Base-by-base conservation (phyloP, 1,140 invertebrate species). In the Bombus pascuorum region DNA sequence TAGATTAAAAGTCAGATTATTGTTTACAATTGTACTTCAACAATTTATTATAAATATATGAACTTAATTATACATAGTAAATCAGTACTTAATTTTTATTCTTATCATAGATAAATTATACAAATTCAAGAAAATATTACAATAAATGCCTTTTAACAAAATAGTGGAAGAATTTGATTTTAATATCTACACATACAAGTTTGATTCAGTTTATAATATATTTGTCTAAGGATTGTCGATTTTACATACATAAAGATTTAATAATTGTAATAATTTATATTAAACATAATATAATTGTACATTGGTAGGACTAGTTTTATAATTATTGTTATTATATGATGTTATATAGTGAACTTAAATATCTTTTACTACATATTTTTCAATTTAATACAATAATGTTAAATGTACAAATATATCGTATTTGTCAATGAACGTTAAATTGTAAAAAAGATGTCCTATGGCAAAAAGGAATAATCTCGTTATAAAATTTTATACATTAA, bases 301-400 rank as follows among this genome's bases (percentile, higher is more conserved):
- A 81, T 75, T 44, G 18, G 18, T 68, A 75, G 59, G 84, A 85
- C 71, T 85, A 85, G 78, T 81, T 81, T 47, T 15, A 62, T 37
- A 72, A 22, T 8, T 44, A 65, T 3, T 74, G 9, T 34, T 59
- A 65, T 53, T n/a, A 42, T 39, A 70, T n/a, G 32, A 42, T 59
- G 37, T 57, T 75, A 66, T 22, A 42, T 42, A 34, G 2, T 75
- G 13, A 57, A 34, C 3, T 53, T 85, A 28, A 78, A 70, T 71
- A 34, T 22, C 15, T 72, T 37, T 42, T 68, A n/a, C 28, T 68
- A 74, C 15, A 34, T 81, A 85, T 42, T 66, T 66, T 70, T 28
- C 3, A 57, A 39, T 74, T 81, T 10, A 57, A 73, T 53, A 37
- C 10, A 68, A 81, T 81, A 57, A 44, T 80, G 18, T 74, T 15